Percentiles rank a stretch among this genome's conserved stretches.
These are phyloP conservation scores for Paradisaea rubra DNA, from an alignment of 2,113 vertebrate genomes.

Conservation along the genomic window DNA sequence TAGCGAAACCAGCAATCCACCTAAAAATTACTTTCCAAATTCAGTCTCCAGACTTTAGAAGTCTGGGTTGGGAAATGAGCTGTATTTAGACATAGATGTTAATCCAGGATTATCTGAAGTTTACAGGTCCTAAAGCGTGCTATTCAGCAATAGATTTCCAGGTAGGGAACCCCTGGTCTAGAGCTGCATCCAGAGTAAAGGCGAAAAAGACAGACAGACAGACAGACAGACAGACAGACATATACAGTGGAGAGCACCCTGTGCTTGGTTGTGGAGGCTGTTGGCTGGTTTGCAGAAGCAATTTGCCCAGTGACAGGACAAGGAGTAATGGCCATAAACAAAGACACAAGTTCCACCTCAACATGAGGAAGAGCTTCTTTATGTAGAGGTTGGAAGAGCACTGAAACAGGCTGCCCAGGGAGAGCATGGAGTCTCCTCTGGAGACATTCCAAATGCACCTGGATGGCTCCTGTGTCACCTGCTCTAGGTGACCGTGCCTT, in stretches of 20 bases:
- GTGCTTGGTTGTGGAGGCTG: not conserved
- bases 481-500: not conserved
- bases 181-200: not conserved
- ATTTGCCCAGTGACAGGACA: not conserved
- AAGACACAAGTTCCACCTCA: not conserved
- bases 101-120: not conserved
- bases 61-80: not conserved
- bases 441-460: not conserved
- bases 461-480: not conserved
- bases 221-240: too few relatives aligned
- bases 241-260: not conserved
- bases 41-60: not conserved
- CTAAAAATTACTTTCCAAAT: not conserved
- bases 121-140: not conserved
- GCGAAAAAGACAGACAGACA: too few relatives aligned
- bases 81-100: not conserved
- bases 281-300: not conserved
- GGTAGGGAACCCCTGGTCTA: not conserved
- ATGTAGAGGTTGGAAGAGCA: not conserved
- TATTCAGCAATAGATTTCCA: not conserved
- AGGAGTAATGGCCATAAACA: not conserved
- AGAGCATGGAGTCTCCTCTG: not conserved
- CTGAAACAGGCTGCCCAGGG: not conserved
- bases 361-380: not conserved
- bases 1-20: not conserved